Conservation (phyloP, 2,113 vertebrate species). For the Labeo rohita region DNA sequence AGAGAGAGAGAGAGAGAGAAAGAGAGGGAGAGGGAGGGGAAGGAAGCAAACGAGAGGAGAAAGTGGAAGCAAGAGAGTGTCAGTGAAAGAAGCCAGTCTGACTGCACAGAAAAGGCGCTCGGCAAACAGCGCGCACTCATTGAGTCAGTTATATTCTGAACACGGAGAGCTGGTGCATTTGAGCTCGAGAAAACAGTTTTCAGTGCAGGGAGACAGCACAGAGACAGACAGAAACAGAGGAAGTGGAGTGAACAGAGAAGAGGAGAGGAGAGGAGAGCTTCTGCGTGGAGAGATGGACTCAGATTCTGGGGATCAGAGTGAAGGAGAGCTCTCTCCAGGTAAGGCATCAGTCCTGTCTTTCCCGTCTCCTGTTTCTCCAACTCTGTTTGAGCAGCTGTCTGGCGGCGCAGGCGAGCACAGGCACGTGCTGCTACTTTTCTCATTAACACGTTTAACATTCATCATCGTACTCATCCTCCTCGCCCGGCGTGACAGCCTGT, state of each 20-base stretch:
- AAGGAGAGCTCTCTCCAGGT: conserved; percentile 92
- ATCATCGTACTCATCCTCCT: background rate
- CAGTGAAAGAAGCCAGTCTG: conserved; percentile 63
- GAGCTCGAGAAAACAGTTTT: conserved; percentile 64
- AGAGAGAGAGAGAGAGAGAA: conserved; percentile 31
- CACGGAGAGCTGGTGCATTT: conserved; percentile 67
- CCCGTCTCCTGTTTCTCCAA: background rate
- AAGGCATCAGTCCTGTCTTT: conserved; percentile 54
- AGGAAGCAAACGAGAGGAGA: conserved; percentile 47
- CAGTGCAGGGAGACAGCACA: conserved; percentile 53
- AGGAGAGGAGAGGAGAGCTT: conserved; percentile 58
- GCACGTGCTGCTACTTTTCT: conserved; percentile 64
- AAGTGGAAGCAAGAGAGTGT: conserved; percentile 56
- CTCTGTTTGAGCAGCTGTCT: background rate
- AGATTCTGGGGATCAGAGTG: conserved; percentile 94
- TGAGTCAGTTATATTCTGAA: conserved; percentile 61
- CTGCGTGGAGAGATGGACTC: conserved; percentile 87
- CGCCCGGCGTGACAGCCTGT: background rate
- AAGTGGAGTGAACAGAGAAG: conserved; percentile 51
- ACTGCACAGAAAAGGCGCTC: conserved; percentile 49
- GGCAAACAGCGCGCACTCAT: conserved; percentile 62
- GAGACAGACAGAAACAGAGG: conserved; percentile 46
- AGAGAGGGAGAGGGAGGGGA: conserved; percentile 44
- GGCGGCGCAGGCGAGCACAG: conserved; percentile 60
- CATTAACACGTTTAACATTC: conserved; percentile 66